Conservation (phyloP, 2,888 invertebrate species). For the Phyllotreta striolata region DNA sequence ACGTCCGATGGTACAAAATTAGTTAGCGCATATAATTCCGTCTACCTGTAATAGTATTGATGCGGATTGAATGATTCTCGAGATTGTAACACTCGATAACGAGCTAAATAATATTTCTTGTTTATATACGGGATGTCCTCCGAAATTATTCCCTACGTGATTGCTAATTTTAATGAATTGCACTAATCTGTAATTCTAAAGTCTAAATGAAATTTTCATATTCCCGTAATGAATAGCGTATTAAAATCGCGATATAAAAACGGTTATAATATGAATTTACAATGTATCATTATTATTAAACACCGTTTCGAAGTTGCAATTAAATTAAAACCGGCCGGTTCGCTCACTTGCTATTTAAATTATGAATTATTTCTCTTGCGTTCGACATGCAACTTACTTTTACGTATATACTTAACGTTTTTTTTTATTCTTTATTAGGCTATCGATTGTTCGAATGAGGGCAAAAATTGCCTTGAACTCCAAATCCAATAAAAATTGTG, state of each 20-base stretch:
- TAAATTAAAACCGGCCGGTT: constrained; percentile 9
- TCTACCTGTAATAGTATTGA: constrained; percentile 47
- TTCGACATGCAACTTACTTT: constrained; percentile 21
- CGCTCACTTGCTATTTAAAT: constrained; percentile 13
- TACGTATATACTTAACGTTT: constrained; percentile 2
- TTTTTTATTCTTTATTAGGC: too few species aligned
- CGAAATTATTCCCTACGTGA: too few species aligned
- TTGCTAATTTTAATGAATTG: too few species aligned
- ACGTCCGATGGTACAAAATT: constrained; percentile 50
- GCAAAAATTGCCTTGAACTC: too few species aligned
- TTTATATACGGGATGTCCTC: constrained; percentile 5
- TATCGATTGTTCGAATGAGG: too few species aligned
- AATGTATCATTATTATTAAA: constrained; percentile 1
- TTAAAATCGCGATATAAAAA: too few species aligned
- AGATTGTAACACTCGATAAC: constrained; percentile 52
- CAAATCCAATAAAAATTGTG: too few species aligned
- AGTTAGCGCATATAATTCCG: constrained; percentile 45
- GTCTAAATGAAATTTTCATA: too few species aligned
- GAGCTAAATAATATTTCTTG: constrained; percentile 47
- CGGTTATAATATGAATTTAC: too few species aligned
- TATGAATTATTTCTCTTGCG: constrained; percentile 25
- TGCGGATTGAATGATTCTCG: constrained; percentile 52
- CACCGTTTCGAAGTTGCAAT: constrained; percentile 10
- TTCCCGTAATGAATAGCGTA: too few species aligned
- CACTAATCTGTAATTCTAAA: too few species aligned